Evolutionary conservation across 2,888 invertebrate species (phyloP).

Genomic region (Branchellion lobata): DNA sequence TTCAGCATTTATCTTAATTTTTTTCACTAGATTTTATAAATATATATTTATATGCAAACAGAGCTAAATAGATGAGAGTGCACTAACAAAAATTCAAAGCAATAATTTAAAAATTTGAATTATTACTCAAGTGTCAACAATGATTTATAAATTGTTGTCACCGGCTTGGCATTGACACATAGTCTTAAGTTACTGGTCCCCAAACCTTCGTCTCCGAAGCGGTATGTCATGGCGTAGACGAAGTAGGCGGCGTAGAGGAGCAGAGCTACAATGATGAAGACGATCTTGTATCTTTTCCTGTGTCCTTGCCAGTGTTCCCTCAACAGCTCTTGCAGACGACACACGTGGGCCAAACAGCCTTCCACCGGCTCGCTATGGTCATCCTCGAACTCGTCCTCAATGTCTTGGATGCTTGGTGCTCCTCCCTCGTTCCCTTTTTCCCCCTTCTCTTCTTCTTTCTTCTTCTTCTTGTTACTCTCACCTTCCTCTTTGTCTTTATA

Average conservation of each 20-base stretch:
- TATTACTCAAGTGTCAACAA: too few species aligned
- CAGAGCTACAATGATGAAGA: not conserved
- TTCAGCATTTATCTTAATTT: too few species aligned
- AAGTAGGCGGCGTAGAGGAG: conserved; percentile 55
- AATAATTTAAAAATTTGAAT: too few species aligned
- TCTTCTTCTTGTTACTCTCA: not conserved
- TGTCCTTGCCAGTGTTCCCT: not conserved
- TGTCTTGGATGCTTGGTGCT: conserved; percentile 5
- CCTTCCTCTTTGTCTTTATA: too few species aligned
- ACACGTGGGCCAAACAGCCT: not conserved
- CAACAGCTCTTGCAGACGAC: not conserved
- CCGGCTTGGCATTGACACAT: too few species aligned
- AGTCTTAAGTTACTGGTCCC: too few species aligned
- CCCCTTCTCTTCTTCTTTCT: not conserved
- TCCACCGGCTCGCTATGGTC: not conserved
- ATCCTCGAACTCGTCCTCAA: conserved; percentile 1
- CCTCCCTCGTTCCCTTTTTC: not conserved
- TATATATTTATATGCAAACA: too few species aligned
- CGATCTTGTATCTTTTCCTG: not conserved
- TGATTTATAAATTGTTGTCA: too few species aligned
- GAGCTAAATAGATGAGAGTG: too few species aligned
- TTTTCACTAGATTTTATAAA: too few species aligned
- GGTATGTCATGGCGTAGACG: conserved; percentile 53
- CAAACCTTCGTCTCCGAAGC: conserved; percentile 52
- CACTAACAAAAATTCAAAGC: too few species aligned